Evolutionary conservation across 2,888 invertebrate genomes (phyloP).

Genomic region (Cephus sareptanus): DNA sequence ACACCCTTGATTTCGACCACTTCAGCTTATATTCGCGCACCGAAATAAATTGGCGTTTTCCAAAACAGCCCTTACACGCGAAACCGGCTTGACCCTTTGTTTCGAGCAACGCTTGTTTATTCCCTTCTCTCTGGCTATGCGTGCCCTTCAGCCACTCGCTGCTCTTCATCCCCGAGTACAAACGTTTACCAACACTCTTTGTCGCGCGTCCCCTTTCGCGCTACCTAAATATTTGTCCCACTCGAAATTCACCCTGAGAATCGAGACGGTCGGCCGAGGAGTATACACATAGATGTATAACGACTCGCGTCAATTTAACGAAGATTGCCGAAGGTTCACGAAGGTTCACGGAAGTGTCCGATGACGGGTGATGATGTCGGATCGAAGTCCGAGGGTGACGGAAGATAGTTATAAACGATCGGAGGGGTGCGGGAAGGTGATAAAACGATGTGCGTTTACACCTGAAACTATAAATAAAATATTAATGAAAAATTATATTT

Average conservation of each 20-base stretch:
- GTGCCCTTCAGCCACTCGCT: not conserved
- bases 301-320: not conserved
- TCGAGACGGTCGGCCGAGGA: not conserved
- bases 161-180: not conserved
- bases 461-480: too few relatives aligned
- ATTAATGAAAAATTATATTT: not conserved
- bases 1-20: not conserved
- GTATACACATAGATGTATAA: not conserved
- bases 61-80: constrained; percentile 32
- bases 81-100: constrained; percentile 1
- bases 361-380: not conserved
- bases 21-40: not conserved
- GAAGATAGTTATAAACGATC: not conserved
- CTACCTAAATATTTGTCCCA: not conserved
- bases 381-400: not conserved
- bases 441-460: not conserved
- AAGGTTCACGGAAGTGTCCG: not conserved
- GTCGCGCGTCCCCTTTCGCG: not conserved
- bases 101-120: not conserved
- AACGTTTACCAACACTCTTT: not conserved
- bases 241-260: not conserved
- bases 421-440: not conserved
- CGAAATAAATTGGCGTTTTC: constrained; percentile 48
- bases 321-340: not conserved
- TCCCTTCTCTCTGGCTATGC: not conserved